Evolutionary conservation across 1,140 invertebrate species (phyloP).

Genomic region (Plodia interpunctella): DNA sequence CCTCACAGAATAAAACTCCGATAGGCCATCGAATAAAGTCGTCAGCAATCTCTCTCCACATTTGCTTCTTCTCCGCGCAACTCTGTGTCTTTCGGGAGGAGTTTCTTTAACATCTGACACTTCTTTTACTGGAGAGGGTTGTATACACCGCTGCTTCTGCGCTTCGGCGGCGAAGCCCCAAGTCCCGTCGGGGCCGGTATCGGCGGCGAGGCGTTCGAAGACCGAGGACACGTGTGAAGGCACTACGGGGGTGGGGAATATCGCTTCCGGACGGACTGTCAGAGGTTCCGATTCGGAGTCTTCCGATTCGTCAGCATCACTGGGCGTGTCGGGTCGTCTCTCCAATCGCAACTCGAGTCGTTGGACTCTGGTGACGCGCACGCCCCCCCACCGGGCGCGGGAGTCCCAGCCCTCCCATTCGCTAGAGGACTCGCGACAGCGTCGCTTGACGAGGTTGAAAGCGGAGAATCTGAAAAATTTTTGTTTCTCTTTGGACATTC

Average conservation of each 20-base stretch:
- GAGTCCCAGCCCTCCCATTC: slow-evolving; percentile 54
- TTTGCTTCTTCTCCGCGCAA: slow-evolving; percentile 40
- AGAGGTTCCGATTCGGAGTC: slow-evolving; percentile 13
- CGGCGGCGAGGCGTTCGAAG: slow-evolving; percentile 74
- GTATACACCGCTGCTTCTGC: slow-evolving; percentile 61
- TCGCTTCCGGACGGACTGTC: neutral
- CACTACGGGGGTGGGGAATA: slow-evolving; percentile 5
- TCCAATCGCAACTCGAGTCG: slow-evolving; percentile 46
- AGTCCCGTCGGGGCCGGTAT: slow-evolving; percentile 73
- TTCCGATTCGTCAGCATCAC: slow-evolving; percentile 16
- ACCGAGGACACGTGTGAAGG: slow-evolving; percentile 48
- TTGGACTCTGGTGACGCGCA: slow-evolving; percentile 51
- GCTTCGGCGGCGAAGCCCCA: slow-evolving; percentile 89
- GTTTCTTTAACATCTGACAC: neutral
- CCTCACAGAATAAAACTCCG: slow-evolving; percentile 87
- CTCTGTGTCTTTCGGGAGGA: slow-evolving; percentile 39
- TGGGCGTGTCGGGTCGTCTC: slow-evolving; percentile 19
- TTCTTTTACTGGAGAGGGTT: slow-evolving; percentile 9
- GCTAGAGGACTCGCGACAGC: slow-evolving; percentile 46
- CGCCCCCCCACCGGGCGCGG: slow-evolving; percentile 35
- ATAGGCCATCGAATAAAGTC: slow-evolving; percentile 89
- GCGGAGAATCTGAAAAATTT: slow-evolving; percentile 89
- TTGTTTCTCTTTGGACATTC: slow-evolving; percentile 90
- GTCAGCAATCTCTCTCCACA: slow-evolving; percentile 78
- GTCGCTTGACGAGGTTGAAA: slow-evolving; percentile 79